Evolutionary conservation across 2,888 invertebrate genomes (phyloP), one percentile per base, ranked within the genome.

Genomic region (Athripsodes cinereus): DNA sequence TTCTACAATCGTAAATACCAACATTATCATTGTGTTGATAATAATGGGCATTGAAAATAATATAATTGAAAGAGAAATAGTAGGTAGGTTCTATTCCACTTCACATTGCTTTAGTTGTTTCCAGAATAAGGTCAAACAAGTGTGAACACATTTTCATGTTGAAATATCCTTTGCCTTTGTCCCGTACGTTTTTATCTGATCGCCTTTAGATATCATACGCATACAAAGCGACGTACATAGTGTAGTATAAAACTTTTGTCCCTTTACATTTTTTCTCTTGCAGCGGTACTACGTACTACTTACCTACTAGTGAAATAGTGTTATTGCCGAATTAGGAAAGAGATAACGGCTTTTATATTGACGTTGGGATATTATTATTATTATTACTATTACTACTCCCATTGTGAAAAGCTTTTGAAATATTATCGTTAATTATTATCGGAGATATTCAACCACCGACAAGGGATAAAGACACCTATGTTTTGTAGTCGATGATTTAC

Each of bases 181-280:
- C 13, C 40, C 13, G 40, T 48, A 19, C 50, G 47, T 22, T 40
- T 59, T 56, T 59, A 59, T 59, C 55, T 34, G 59, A 56, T 55
- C 55, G 59, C 56, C 56, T 59, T 56, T 59, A 52, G 56, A 55
- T 59, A 47, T 49, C 50, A 49, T 53, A 59, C 59, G 56, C 40
- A 40, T 16, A 26, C 26, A 59, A 55, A 52, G 59, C 59, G 58
- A 49, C 54, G n/a, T n/a, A n/a, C n/a, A n/a, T n/a, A n/a, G n/a
- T n/a, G n/a, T n/a, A 55, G 52, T 26, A 52, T 48, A 55, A 52
- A 59, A 59, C 59, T 59, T 55, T 59, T 59, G 59, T 59, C 53
- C 49, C 53, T 26, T 26, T n/a, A n/a, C 40, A 48, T 55, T 59
- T 59, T 52, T 59, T 59, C 19, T 52, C 21, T 16, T 52, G 26